A percentile compares a stretch with the other conserved stretches of the same genome.
Evolutionary conservation across 2,888 invertebrate species (phyloP).

Genomic region (Punctoribates punctum): DNA sequence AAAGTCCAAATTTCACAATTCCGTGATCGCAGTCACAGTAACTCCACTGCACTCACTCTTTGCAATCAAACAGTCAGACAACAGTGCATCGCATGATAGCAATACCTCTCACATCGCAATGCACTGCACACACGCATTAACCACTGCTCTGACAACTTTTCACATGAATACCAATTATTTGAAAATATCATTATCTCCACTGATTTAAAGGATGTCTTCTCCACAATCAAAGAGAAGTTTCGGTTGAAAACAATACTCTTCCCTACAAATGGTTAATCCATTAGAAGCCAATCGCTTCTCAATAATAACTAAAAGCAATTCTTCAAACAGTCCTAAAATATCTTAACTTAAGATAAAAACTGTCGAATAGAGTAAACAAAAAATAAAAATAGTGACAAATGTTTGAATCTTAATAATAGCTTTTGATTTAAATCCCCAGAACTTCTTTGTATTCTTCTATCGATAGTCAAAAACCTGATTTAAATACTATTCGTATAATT

Average conservation of each 20-base stretch:
- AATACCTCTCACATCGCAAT: not conserved
- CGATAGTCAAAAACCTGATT: not conserved
- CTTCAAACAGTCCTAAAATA: too few relatives aligned
- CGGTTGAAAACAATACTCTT: too few relatives aligned
- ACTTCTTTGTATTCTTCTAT: too few relatives aligned
- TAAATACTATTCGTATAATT: constrained; percentile 8
- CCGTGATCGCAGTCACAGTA: constrained; percentile 17
- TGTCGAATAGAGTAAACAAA: too few relatives aligned
- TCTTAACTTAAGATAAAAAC: too few relatives aligned
- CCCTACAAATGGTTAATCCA: too few relatives aligned
- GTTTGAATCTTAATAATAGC: too few relatives aligned
- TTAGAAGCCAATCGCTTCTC: too few relatives aligned
- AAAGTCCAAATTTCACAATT: constrained; percentile 32
- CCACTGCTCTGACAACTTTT: not conserved
- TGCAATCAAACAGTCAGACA: not conserved
- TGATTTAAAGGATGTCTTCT: not conserved
- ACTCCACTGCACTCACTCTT: not conserved
- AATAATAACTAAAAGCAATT: too few relatives aligned
- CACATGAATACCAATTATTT: constrained; percentile 5
- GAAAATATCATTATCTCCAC: not conserved
- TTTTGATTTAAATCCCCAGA: too few relatives aligned
- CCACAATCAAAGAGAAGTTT: too few relatives aligned
- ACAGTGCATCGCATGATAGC: constrained; percentile 14
- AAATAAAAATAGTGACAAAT: too few relatives aligned
- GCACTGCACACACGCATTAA: constrained; percentile 15